phyloP scores from a whole-genome alignment of 2,113 vertebrate genomes.

The Xiphophorus maculatus region DNA sequence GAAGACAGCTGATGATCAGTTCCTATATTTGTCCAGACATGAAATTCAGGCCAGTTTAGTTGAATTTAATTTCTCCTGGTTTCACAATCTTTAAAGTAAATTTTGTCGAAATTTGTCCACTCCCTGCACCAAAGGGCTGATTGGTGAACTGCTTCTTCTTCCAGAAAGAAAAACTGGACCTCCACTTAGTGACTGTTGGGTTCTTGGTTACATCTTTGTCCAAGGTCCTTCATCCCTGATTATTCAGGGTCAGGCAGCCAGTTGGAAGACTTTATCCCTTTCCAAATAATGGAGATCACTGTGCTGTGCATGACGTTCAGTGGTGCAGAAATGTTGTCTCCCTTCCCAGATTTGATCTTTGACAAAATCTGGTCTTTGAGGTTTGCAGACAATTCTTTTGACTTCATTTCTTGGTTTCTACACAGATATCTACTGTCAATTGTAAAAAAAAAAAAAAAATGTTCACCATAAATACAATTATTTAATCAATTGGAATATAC shows the following conservation, averaged over 20 bases:
- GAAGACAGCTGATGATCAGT: background rate
- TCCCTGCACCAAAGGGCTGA: background rate
- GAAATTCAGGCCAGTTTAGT: too few species aligned
- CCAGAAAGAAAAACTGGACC: background rate
- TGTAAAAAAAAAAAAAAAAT: background rate
- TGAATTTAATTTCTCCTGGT: background rate
- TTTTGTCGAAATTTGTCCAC: background rate
- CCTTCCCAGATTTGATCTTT: background rate
- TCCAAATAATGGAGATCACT: background rate
- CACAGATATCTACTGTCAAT: background rate
- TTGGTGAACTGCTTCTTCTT: background rate
- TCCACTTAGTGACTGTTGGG: background rate
- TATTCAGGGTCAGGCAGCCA: background rate
- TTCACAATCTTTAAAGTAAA: background rate
- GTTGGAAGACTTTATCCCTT: background rate
- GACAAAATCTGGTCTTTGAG: background rate
- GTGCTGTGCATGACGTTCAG: background rate
- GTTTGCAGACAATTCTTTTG: background rate
- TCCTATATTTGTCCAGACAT: too few species aligned
- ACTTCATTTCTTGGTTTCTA: too few species aligned
- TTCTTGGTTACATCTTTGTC: background rate
- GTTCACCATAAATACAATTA: background rate
- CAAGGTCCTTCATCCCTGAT: background rate
- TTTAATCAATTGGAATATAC: too few species aligned
- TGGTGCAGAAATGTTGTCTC: background rate